These are phyloP conservation scores for Pomacea maculata DNA, from an alignment of 1,140 invertebrate genomes.

Conservation along the genomic window DNA sequence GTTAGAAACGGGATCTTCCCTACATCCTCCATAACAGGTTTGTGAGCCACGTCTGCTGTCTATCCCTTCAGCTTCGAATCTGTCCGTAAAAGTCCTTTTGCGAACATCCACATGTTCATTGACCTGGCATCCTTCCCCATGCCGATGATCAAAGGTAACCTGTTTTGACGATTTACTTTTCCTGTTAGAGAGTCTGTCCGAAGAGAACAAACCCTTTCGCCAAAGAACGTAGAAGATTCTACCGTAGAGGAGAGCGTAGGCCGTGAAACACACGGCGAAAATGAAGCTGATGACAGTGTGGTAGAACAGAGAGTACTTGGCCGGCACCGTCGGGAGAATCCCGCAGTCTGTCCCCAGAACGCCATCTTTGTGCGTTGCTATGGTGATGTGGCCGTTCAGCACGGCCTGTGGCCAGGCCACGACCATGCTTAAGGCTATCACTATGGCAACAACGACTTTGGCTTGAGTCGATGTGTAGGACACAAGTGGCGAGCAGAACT, in stretches of 20 bases:
- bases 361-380: slow-evolving; percentile 12
- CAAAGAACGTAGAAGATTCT: slow-evolving; percentile 17
- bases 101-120: no score
- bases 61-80: no score
- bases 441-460: neutral
- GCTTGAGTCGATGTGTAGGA: slow-evolving; percentile 5
- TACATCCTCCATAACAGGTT: no score
- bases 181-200: neutral
- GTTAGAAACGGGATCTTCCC: no score
- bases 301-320: slow-evolving; percentile 6
- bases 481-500: slow-evolving; percentile 6
- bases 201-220: slow-evolving; percentile 8
- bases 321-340: neutral
- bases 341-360: slow-evolving; percentile 16
- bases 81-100: no score
- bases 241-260: slow-evolving; percentile 9
- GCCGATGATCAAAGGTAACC: no score
- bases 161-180: no score
- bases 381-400: slow-evolving; percentile 14
- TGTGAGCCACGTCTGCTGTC: no score
- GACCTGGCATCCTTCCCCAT: no score
- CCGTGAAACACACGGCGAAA: slow-evolving; percentile 6
- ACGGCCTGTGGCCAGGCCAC: slow-evolving; percentile 10
- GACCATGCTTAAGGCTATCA: neutral
- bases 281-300: neutral